These are phyloP conservation scores for Agrochola lychnidis DNA, from an alignment of 2,888 invertebrate genomes.

Conservation along the genomic window DNA sequence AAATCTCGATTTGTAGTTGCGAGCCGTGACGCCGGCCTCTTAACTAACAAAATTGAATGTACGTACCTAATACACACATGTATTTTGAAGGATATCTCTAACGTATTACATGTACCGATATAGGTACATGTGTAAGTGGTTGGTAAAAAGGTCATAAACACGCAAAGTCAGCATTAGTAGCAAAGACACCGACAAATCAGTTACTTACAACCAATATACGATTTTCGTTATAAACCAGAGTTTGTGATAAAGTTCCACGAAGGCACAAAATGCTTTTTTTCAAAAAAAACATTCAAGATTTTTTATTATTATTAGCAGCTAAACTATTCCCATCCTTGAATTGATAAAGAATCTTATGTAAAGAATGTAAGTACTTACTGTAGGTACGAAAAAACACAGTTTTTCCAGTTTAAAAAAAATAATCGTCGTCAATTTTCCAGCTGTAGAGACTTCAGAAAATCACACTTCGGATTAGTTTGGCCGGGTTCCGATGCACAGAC, in stretches of 20 bases:
- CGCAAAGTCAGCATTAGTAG: not conserved
- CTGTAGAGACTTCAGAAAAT: not conserved
- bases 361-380: no score
- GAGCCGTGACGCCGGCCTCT: no score
- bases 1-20: no score
- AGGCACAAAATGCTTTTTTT: not conserved
- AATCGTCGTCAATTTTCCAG: not conserved
- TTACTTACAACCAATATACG: not conserved
- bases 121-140: not conserved
- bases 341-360: not conserved
- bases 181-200: not conserved
- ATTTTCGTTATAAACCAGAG: not conserved
- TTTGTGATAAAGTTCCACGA: not conserved
- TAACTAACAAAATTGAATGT: conserved; percentile 7
- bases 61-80: not conserved
- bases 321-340: not conserved
- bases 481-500: not conserved
- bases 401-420: not conserved
- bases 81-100: not conserved
- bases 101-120: not conserved
- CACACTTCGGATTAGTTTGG: not conserved
- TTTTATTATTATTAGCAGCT: not conserved
- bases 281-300: no score
- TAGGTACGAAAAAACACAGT: not conserved
- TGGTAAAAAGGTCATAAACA: conserved; percentile 13